phyloP scores from a whole-genome alignment of 2,888 invertebrate genomes.

The Strigamia transsilvanica region DNA sequence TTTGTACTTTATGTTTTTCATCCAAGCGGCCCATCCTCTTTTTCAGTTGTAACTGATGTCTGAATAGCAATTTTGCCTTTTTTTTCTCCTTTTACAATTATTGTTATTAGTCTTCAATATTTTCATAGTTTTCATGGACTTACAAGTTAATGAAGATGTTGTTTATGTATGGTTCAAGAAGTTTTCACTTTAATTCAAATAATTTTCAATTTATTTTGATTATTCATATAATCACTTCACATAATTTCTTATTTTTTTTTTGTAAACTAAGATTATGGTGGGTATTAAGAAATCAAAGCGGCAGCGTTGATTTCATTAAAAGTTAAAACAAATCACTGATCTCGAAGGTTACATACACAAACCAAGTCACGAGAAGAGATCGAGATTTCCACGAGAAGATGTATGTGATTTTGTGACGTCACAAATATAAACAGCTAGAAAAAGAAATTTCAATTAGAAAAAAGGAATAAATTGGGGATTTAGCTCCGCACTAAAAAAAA shows the following conservation, averaged over 20 bases:
- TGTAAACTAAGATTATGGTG: neutral
- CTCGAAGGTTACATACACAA: too few relatives aligned
- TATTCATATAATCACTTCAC: neutral
- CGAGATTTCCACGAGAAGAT: too few relatives aligned
- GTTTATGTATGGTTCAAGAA: neutral
- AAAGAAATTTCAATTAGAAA: too few relatives aligned
- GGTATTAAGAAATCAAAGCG: neutral
- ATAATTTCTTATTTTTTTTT: slow-evolving; percentile 2
- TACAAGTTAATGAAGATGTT: neutral
- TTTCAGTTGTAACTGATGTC: neutral
- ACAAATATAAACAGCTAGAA: too few relatives aligned
- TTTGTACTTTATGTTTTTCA: neutral
- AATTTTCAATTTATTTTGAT: slow-evolving; percentile 16
- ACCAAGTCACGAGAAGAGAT: too few relatives aligned
- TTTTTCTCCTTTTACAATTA: too few relatives aligned
- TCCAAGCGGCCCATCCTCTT: neutral
- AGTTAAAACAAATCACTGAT: neutral
- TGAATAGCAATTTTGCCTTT: neutral
- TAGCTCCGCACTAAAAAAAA: too few relatives aligned
- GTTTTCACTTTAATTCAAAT: slow-evolving; percentile 5
- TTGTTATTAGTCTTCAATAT: neutral
- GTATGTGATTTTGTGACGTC: too few relatives aligned
- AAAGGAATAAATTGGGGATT: too few relatives aligned
- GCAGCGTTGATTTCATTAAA: neutral
- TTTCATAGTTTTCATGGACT: neutral